phyloP scores from a whole-genome alignment of 2,113 vertebrate species.

The Nibea albiflora region DNA sequence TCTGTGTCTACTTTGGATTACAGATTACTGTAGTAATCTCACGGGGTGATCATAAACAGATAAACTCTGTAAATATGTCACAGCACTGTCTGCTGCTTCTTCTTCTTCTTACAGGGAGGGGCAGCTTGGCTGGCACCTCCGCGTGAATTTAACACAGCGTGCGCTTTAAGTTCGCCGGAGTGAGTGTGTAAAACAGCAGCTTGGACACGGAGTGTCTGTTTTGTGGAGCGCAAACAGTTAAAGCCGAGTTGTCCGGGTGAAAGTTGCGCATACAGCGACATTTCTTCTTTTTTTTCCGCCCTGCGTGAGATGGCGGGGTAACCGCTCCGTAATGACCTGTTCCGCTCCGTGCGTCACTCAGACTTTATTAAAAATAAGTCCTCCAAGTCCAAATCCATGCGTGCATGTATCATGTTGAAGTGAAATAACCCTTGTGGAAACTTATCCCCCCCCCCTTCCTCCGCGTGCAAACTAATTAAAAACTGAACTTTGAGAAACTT shows the following conservation, averaged over 20 bases:
- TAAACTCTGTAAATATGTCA: neutral
- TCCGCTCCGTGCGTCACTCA: neutral
- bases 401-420: no score
- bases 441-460: no score
- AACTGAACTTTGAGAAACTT: neutral
- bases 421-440: neutral
- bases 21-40: no score
- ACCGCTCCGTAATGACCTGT: neutral
- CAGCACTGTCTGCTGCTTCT: neutral
- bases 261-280: neutral
- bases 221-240: neutral
- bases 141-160: neutral
- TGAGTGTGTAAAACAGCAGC: neutral
- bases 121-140: slow-evolving; percentile 26
- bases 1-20: neutral
- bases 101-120: slow-evolving; percentile 44
- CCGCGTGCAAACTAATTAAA: neutral
- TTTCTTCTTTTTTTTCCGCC: slow-evolving; percentile 1
- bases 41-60: neutral
- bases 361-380: neutral
- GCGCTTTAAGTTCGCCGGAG: neutral
- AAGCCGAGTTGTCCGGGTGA: neutral
- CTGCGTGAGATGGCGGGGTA: slow-evolving; percentile 2
- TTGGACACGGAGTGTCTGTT: neutral
- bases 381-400: neutral